Conservation (phyloP, 2,797 vertebrate genomes). For the Gymnodraco acuticeps region DNA sequence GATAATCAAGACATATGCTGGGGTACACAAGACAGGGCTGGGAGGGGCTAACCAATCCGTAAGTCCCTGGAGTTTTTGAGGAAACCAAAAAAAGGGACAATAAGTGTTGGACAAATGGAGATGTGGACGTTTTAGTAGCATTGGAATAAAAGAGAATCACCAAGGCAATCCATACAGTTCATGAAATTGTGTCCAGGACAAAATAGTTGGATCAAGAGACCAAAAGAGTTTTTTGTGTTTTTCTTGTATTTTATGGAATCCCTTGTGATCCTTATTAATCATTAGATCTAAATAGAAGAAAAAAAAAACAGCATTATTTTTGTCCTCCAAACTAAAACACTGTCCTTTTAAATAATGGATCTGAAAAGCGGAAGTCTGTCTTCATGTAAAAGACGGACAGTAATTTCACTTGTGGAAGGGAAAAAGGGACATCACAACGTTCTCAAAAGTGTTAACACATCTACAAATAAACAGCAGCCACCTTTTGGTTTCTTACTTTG, state of each 20-base stretch:
- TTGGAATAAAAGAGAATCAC: neutral
- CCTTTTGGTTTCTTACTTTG: neutral
- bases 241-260: conserved; percentile 12
- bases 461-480: conserved; percentile 11
- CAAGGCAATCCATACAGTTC: too few relatives aligned
- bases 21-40: neutral
- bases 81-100: neutral
- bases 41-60: too few relatives aligned
- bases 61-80: neutral
- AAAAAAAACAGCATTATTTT: conserved; percentile 44
- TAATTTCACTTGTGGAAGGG: conserved; percentile 6
- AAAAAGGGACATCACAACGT: conserved; percentile 5
- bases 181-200: neutral
- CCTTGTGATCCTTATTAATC: conserved; percentile 39
- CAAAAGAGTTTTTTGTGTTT: neutral
- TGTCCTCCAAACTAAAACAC: conserved; percentile 54
- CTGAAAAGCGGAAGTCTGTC: conserved; percentile 8
- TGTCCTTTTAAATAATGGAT: conserved; percentile 50
- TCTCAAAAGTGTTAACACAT: neutral
- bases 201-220: neutral
- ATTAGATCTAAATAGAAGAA: conserved; percentile 53
- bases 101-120: neutral
- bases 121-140: neutral
- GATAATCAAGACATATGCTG: neutral
- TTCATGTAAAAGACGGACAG: conserved; percentile 7